Base-by-base conservation (phyloP, 1,140 invertebrate genomes). In the Pygmarrhopalites habei region DNA sequence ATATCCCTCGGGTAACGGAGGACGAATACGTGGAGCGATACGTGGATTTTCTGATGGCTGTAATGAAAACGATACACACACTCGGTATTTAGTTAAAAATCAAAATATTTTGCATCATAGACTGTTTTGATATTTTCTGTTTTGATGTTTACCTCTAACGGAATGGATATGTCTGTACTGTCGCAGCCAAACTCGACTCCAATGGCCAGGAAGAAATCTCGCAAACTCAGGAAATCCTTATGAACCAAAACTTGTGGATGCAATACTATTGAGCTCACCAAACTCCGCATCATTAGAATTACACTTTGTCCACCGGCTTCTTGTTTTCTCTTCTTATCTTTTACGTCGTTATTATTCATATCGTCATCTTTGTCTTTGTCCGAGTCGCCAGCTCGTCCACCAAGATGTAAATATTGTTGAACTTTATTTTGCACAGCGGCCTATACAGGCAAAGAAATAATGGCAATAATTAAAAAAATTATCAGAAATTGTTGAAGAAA, bases 241-340 rank as follows among this genome's bases (percentile, higher is more conserved):
- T 65, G 64, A 10, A 39, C 58, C 39, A 65, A 41, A 19, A 65
- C 19, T 41, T 65, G 60, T 1, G 64, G 64, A 58, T 65, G 59
- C 30, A 60, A 35, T 10, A 53, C 49, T 17, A 35, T 23, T 26
- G 64, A 26, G 41, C 52, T 61, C 25, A 65, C 58, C 46, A 65
- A 61, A 19, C 28, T 61, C 44, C 59, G 7, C 59, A 49, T 19
- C 7, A 49, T 7, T n/a, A n/a, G n/a, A n/a, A n/a, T n/a, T n/a
- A n/a, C n/a, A n/a, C n/a, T n/a, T n/a, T n/a, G n/a, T n/a, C n/a
- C n/a, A n/a, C n/a, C n/a, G n/a, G n/a, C n/a, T n/a, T n/a, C n/a
- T n/a, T n/a, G n/a, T n/a, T n/a, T n/a, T n/a, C n/a, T n/a, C n/a
- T n/a, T n/a, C n/a, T n/a, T n/a, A n/a, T n/a, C n/a, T n/a, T n/a